Evolutionary conservation across 23 tunicate genomes (phyloP).

Genomic region (Corella eumyota): DNA sequence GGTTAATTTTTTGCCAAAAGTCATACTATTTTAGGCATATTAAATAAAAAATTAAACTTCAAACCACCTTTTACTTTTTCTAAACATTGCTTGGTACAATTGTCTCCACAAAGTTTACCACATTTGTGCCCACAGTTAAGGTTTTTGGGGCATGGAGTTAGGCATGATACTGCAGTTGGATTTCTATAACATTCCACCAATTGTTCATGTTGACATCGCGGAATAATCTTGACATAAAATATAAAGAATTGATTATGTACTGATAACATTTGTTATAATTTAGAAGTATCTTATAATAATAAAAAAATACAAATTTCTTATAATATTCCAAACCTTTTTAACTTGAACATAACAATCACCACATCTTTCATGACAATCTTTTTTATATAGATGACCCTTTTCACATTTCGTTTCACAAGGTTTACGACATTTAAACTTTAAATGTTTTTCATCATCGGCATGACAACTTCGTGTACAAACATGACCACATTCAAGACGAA

Average conservation of each 20-base stretch:
- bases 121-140: conserved; percentile 48
- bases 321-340: no score
- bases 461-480: conserved; percentile 56
- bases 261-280: no score
- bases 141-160: conserved; percentile 20
- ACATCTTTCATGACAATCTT: conserved; percentile 22
- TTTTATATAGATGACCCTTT: conserved; percentile 31
- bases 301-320: no score
- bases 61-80: conserved; percentile 6
- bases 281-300: no score
- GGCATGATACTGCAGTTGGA: conserved; percentile 31
- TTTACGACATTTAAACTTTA: conserved; percentile 36
- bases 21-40: no score
- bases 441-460: conserved; percentile 59
- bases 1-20: no score
- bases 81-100: conserved; percentile 15
- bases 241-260: no score
- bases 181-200: conserved; percentile 26
- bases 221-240: conserved; percentile 31
- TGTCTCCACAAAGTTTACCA: conserved; percentile 14
- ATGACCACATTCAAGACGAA: conserved; percentile 71
- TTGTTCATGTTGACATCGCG: conserved; percentile 33
- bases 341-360: conserved; percentile 19
- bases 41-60: neutral
- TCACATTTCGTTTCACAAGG: conserved; percentile 25